Conservation (phyloP, 2,888 invertebrate genomes). For the Nymphalis polychloros region DNA sequence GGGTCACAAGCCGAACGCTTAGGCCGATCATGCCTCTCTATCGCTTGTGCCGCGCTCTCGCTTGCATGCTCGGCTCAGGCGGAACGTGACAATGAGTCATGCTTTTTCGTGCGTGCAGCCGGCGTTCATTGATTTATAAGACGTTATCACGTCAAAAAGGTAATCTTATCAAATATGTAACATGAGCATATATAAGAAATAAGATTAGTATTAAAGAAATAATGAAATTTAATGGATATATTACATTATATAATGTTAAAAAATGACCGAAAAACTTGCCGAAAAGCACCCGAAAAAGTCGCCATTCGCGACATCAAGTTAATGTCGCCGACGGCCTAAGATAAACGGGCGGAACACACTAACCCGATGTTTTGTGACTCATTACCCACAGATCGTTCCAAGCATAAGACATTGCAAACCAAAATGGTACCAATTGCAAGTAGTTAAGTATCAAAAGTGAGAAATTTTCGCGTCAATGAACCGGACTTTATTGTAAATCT, state of each 20-base stretch:
- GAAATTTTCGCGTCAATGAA: constrained; percentile 31
- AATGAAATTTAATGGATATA: too few relatives aligned
- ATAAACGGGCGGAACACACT: constrained; percentile 51
- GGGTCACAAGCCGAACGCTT: too few relatives aligned
- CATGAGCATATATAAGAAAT: too few relatives aligned
- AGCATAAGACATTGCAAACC: constrained; percentile 31
- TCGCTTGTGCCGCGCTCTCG: too few relatives aligned
- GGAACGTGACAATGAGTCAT: too few relatives aligned
- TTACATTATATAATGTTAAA: background rate
- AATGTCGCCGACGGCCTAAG: constrained; percentile 45
- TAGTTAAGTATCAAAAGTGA: constrained; percentile 36
- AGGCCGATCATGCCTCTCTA: too few relatives aligned
- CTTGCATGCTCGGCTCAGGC: too few relatives aligned
- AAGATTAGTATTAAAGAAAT: too few relatives aligned
- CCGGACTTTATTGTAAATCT: constrained; percentile 50
- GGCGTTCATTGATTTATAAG: too few relatives aligned
- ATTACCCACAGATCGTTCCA: constrained; percentile 44
- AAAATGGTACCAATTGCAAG: constrained; percentile 36
- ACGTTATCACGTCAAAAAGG: too few relatives aligned
- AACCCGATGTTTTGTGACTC: constrained; percentile 56
- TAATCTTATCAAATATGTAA: too few relatives aligned
- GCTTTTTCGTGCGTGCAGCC: too few relatives aligned
- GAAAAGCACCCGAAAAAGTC: constrained; percentile 36
- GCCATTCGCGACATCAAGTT: constrained; percentile 43
- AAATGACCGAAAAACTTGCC: constrained; percentile 18